Evolutionary conservation across 2,113 vertebrate species (phyloP).

Genomic region (Gadus macrocephalus): DNA sequence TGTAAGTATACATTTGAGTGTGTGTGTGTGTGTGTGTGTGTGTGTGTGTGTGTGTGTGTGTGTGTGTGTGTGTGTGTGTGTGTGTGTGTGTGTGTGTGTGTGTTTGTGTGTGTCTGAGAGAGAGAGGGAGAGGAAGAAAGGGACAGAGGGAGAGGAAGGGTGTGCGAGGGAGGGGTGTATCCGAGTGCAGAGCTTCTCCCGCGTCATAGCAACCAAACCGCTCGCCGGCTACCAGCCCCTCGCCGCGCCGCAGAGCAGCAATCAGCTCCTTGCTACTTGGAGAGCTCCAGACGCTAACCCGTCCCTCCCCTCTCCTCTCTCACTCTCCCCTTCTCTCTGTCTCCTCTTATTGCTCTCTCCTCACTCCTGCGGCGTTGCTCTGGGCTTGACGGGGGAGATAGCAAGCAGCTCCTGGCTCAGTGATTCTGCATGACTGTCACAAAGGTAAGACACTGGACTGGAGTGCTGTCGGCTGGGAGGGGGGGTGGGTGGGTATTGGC

Average conservation of each 20-base stretch:
- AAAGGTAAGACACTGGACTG: slow-evolving; percentile 77
- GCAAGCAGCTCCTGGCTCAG: slow-evolving; percentile 64
- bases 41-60: slow-evolving; percentile 7
- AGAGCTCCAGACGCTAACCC: slow-evolving; percentile 63
- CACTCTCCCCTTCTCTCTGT: slow-evolving; percentile 34
- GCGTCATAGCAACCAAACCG: slow-evolving; percentile 64
- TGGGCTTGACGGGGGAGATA: slow-evolving; percentile 62
- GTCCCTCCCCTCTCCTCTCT: slow-evolving; percentile 57
- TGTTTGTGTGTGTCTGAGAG: neutral
- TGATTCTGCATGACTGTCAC: slow-evolving; percentile 91
- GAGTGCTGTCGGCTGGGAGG: neutral
- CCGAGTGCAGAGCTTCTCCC: slow-evolving; percentile 49
- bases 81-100: slow-evolving; percentile 3
- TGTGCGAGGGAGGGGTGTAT: slow-evolving; percentile 50
- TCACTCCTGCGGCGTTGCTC: slow-evolving; percentile 60
- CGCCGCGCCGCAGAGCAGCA: slow-evolving; percentile 71
- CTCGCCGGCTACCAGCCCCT: slow-evolving; percentile 54
- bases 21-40: slow-evolving; percentile 8
- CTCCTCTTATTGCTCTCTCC: slow-evolving; percentile 54
- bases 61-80: slow-evolving; percentile 9
- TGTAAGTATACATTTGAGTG: neutral
- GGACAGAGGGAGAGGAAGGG: slow-evolving; percentile 29
- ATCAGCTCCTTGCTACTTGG: slow-evolving; percentile 38
- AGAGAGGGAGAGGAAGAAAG: neutral
- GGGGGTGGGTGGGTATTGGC: neutral